These are phyloP conservation scores for Manis pentadactyla DNA, from an alignment of 2,797 vertebrate genomes.

Conservation along the genomic window DNA sequence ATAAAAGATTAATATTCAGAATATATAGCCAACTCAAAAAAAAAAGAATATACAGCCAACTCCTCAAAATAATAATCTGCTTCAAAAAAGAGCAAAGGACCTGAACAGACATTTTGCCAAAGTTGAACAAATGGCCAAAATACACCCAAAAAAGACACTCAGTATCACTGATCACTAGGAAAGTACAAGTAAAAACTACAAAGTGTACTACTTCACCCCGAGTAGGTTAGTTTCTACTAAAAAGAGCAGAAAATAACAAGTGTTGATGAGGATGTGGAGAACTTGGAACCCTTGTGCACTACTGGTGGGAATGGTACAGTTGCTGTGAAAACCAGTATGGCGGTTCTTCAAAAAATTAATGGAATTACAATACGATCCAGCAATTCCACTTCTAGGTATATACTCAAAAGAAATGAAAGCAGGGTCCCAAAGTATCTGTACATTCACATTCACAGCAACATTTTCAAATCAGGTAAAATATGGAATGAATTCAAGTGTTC, in stretches of 20 bases:
- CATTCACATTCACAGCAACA: background rate
- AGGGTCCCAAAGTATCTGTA: background rate
- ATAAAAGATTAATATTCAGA: background rate
- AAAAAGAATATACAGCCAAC: background rate
- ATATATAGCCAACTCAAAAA: background rate
- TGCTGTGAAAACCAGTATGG: background rate
- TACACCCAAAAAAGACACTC: background rate
- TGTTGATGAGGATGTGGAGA: background rate
- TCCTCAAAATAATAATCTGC: background rate
- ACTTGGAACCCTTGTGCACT: background rate
- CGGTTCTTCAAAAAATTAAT: background rate
- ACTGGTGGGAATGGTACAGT: background rate
- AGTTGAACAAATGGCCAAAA: background rate
- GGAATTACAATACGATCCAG: background rate
- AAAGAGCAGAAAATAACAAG: background rate
- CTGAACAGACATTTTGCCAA: background rate
- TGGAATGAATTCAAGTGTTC: background rate
- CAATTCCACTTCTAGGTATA: background rate
- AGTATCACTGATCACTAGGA: background rate
- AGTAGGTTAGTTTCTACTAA: background rate
- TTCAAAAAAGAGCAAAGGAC: background rate
- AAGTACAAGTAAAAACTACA: background rate
- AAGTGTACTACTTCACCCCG: background rate
- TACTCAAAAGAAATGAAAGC: background rate
- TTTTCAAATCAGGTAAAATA: background rate